These are phyloP conservation scores for Rhizoglyphus robini DNA, from an alignment of 1,140 invertebrate species.

Conservation along the genomic window DNA sequence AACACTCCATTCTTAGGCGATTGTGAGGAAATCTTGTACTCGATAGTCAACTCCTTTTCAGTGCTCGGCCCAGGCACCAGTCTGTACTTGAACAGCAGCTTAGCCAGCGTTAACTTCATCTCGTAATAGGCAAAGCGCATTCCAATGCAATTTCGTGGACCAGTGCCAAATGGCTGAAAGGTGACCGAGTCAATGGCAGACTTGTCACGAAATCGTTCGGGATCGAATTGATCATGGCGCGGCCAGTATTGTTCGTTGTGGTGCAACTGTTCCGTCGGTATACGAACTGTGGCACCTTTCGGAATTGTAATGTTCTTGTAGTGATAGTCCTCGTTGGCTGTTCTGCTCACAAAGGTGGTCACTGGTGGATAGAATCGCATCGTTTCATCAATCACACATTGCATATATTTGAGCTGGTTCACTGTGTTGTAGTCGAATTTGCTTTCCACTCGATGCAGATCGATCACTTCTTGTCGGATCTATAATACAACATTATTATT, in stretches of 20 bases:
- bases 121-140: conserved; percentile 29
- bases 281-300: conserved; percentile 29
- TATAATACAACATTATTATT: too few relatives aligned
- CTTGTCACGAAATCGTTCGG: conserved; percentile 30
- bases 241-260: conserved; percentile 34
- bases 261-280: conserved; percentile 34
- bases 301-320: conserved; percentile 35
- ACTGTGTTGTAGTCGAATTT: conserved; percentile 27
- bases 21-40: conserved; percentile 24
- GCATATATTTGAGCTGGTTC: conserved; percentile 32
- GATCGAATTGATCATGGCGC: conserved; percentile 35
- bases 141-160: conserved; percentile 27
- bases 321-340: conserved; percentile 21
- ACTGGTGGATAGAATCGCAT: conserved; percentile 35
- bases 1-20: conserved; percentile 27
- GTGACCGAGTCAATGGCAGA: conserved; percentile 15
- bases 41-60: conserved; percentile 6
- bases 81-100: conserved; percentile 22
- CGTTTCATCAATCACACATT: conserved; percentile 35
- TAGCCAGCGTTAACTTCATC: conserved; percentile 22
- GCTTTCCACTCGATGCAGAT: conserved; percentile 16
- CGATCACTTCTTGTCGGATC: conserved; percentile 33
- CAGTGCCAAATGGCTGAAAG: conserved; percentile 20
- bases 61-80: conserved; percentile 15
- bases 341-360: conserved; percentile 29